A percentile compares a stretch with the other conserved stretches of the same genome.
Conservation (phyloP, 1,140 invertebrate genomes). For the Euura lappo region DNA sequence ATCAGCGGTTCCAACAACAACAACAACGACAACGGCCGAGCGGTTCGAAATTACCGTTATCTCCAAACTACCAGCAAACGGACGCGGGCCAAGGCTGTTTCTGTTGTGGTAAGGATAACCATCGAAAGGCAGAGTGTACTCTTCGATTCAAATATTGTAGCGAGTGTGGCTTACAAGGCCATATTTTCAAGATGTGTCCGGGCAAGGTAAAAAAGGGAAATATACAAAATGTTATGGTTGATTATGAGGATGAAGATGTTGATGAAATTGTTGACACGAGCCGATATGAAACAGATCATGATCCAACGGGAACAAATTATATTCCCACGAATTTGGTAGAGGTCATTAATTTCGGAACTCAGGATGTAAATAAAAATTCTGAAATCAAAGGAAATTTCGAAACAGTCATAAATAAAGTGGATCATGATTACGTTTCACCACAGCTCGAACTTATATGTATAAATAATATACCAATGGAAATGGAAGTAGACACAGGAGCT, state of each 20-base stretch:
- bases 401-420: neutral
- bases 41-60: neutral
- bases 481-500: slow-evolving; percentile 19
- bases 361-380: neutral
- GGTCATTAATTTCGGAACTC: no score
- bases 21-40: neutral
- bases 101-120: neutral
- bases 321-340: neutral
- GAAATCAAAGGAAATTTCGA: slow-evolving; percentile 10
- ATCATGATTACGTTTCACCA: no score
- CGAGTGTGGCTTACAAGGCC: neutral
- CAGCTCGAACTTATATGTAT: neutral
- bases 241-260: neutral
- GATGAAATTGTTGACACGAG: neutral
- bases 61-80: neutral
- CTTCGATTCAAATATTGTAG: neutral
- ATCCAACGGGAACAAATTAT: neutral
- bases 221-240: neutral
- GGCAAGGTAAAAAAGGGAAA: neutral
- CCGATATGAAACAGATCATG: neutral
- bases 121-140: neutral
- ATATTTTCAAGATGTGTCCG: neutral
- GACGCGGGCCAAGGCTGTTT: neutral
- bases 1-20: neutral
- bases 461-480: slow-evolving; percentile 20